These are phyloP conservation scores for Erpobdella octoculata DNA, from an alignment of 2,888 invertebrate species.

Conservation along the genomic window DNA sequence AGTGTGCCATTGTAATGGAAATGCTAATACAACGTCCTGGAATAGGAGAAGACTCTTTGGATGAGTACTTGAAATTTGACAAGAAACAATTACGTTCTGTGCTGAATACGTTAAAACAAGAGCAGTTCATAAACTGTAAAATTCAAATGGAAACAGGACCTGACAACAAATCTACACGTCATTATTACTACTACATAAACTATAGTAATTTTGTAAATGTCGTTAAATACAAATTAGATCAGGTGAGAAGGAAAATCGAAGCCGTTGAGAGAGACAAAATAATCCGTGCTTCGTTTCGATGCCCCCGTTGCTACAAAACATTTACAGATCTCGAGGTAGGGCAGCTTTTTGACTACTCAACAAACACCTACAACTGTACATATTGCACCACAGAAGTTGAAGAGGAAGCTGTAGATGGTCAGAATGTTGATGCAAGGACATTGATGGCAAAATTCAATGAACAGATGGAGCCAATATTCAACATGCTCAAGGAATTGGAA, in stretches of 20 bases:
- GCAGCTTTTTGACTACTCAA: slow-evolving; percentile 38
- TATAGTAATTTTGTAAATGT: slow-evolving; percentile 92
- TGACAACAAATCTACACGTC: slow-evolving; percentile 71
- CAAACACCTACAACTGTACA: slow-evolving; percentile 18
- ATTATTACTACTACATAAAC: slow-evolving; percentile 93
- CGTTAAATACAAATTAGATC: slow-evolving; percentile 89
- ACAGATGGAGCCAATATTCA: slow-evolving; percentile 81
- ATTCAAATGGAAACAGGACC: slow-evolving; percentile 88
- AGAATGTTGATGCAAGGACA: slow-evolving; percentile 79
- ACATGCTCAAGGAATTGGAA: slow-evolving; percentile 72
- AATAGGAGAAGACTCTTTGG: slow-evolving; percentile 58
- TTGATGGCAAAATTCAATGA: slow-evolving; percentile 80
- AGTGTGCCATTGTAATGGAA: slow-evolving; percentile 87
- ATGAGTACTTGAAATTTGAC: slow-evolving; percentile 84
- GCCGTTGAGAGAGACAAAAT: slow-evolving; percentile 89
- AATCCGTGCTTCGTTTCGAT: slow-evolving; percentile 87
- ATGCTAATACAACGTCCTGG: slow-evolving; percentile 91
- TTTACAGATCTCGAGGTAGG: slow-evolving; percentile 84
- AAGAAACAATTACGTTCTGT: slow-evolving; percentile 80
- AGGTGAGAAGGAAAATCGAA: slow-evolving; percentile 89
- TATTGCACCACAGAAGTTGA: slow-evolving; percentile 61
- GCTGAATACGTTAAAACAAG: slow-evolving; percentile 69
- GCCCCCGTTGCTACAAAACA: slow-evolving; percentile 79
- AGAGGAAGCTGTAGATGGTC: slow-evolving; percentile 63
- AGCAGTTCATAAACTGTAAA: slow-evolving; percentile 67